These are phyloP conservation scores for Rutilus rutilus DNA, from an alignment of 2,113 vertebrate species.

Conservation along the genomic window DNA sequence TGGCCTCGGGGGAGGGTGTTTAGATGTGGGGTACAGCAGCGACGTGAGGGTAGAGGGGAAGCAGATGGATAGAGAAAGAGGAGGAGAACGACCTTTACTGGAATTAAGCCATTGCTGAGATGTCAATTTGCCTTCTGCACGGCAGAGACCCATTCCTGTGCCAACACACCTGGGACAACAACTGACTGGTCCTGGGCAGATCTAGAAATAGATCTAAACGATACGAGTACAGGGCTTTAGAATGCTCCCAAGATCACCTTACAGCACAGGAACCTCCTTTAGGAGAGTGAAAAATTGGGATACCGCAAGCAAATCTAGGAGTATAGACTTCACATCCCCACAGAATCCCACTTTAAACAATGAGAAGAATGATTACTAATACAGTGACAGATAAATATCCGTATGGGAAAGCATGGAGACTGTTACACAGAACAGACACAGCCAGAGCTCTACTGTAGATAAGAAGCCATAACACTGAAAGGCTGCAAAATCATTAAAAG, in stretches of 20 bases:
- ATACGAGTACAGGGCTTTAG: not conserved
- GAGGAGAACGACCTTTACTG: not conserved
- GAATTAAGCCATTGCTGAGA: constrained; percentile 6
- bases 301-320: not conserved
- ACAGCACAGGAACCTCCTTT: not conserved
- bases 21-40: not conserved
- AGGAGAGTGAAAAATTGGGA: not conserved
- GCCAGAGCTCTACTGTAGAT: not conserved
- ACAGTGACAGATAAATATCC: constrained; percentile 3
- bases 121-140: constrained; percentile 12
- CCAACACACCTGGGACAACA: constrained; percentile 32
- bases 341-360: constrained; percentile 17
- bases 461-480: constrained; percentile 5
- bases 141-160: not conserved
- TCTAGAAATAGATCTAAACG: constrained; percentile 17
- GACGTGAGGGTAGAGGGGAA: not conserved
- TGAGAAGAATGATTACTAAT: constrained; percentile 19
- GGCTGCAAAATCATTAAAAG: constrained; percentile 3
- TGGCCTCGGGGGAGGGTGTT: not conserved
- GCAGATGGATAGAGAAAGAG: constrained; percentile 3
- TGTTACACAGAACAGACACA: constrained; percentile 20
- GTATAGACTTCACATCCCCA: not conserved
- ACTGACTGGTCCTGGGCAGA: not conserved
- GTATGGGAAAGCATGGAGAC: not conserved
- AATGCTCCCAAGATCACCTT: not conserved